These are phyloP conservation scores for Glareola pratincola DNA, from an alignment of 2,113 vertebrate species.

Conservation along the genomic window DNA sequence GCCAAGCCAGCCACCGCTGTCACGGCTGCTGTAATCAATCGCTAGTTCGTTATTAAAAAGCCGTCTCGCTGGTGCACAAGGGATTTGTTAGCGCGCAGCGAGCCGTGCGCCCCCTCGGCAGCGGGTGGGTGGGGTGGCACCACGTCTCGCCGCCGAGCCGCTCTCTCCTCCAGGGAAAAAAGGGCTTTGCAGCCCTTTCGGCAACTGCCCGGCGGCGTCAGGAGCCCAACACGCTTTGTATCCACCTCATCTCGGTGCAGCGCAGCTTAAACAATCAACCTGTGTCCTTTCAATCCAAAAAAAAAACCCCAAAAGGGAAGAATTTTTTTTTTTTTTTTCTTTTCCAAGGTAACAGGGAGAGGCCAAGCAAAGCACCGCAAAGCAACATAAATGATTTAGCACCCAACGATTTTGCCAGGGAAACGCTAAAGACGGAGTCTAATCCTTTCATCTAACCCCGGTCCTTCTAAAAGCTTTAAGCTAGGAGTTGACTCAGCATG, in stretches of 20 bases:
- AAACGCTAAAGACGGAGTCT: conserved; percentile 78
- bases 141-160: neutral
- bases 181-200: neutral
- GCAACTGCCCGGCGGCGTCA: neutral
- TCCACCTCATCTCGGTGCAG: neutral
- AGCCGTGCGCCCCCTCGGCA: neutral
- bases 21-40: neutral
- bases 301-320: neutral
- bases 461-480: conserved; percentile 80
- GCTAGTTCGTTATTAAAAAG: neutral
- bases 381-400: conserved; percentile 79
- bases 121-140: neutral
- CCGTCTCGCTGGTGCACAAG: neutral
- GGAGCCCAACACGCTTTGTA: neutral
- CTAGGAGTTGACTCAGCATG: conserved; percentile 89
- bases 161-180: neutral
- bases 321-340: neutral
- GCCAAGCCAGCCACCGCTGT: neutral
- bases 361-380: conserved; percentile 49
- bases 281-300: neutral
- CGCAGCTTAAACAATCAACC: neutral
- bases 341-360: conserved; percentile 54
- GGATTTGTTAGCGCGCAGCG: neutral
- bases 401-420: conserved; percentile 72
- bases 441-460: conserved; percentile 83